Evolutionary conservation across 2,888 invertebrate species (phyloP), one percentile per base, ranked within the genome.

Genomic region (Dromius quadrimaculatus): DNA sequence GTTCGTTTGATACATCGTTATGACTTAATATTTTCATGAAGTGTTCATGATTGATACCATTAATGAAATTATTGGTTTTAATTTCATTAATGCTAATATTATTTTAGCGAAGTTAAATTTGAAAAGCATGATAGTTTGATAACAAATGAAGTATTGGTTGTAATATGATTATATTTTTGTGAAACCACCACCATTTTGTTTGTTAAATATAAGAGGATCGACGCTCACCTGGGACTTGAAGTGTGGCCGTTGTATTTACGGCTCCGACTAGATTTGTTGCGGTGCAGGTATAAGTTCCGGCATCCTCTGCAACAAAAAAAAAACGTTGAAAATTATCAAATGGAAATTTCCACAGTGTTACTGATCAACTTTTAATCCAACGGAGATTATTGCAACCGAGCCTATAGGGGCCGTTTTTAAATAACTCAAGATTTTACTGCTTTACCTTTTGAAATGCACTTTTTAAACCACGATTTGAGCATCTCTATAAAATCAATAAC

Each of bases 271-370:
- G 84, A 81, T 93, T 93, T 72, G 87, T 88, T 65, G 92, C 92
- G 64, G 88, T 88, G 81, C 92, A 92, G 57, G 87, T 85, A 81
- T 91, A 93, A 73, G 87, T 88, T 72, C 93, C 94, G 78, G 90
- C 88, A 83, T 95, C 94, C 82, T 89, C 91, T 90, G 81, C 47
- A 83, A 83, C 2, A 1, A n/a, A 36, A 36, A 36, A 3, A 8
- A 11, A n/a, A n/a, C n/a, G n/a, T n/a, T n/a, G n/a, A n/a, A n/a
- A n/a, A n/a, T n/a, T n/a, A n/a, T n/a, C n/a, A n/a, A n/a, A n/a
- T n/a, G n/a, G n/a, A n/a, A n/a, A n/a, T n/a, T n/a, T n/a, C n/a
- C n/a, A n/a, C n/a, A n/a, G n/a, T n/a, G n/a, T n/a, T n/a, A n/a
- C n/a, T n/a, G n/a, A n/a, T n/a, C n/a, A n/a, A n/a, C n/a, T n/a